Conservation (phyloP, 1,140 invertebrate species). For the Musca domestica region DNA sequence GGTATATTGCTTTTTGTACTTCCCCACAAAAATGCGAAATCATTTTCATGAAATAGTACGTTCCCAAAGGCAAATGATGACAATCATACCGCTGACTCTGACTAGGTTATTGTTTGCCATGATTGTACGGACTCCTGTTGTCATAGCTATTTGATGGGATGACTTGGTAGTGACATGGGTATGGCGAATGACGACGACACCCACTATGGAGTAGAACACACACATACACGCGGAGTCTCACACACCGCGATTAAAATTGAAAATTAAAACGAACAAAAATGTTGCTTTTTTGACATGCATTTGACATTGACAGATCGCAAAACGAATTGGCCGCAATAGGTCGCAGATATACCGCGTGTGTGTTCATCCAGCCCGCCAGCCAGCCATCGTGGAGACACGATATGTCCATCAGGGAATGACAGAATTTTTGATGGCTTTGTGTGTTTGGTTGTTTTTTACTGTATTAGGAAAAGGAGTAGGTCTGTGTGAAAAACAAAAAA, state of each 20-base stretch:
- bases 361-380: no score
- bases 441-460: no score
- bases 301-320: conserved; percentile 31
- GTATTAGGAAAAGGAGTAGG: no score
- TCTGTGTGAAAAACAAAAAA: no score
- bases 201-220: neutral
- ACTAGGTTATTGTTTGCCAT: neutral
- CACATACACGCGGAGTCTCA: neutral
- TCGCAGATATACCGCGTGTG: neutral
- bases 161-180: neutral
- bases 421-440: no score
- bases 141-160: conserved; percentile 1
- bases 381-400: no score
- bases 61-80: no score
- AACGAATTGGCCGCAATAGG: conserved; percentile 27
- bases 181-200: no score
- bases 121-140: conserved; percentile 8
- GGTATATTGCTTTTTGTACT: no score
- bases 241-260: conserved; percentile 8
- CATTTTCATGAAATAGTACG: no score
- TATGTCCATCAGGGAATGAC: no score
- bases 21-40: no score
- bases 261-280: conserved; percentile 21
- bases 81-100: conserved; percentile 1
- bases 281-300: conserved; percentile 27